Percentiles rank a stretch among this genome's conserved stretches.
phyloP scores from a whole-genome alignment of 2,113 vertebrate species.

The Microcebus jonahi region DNA sequence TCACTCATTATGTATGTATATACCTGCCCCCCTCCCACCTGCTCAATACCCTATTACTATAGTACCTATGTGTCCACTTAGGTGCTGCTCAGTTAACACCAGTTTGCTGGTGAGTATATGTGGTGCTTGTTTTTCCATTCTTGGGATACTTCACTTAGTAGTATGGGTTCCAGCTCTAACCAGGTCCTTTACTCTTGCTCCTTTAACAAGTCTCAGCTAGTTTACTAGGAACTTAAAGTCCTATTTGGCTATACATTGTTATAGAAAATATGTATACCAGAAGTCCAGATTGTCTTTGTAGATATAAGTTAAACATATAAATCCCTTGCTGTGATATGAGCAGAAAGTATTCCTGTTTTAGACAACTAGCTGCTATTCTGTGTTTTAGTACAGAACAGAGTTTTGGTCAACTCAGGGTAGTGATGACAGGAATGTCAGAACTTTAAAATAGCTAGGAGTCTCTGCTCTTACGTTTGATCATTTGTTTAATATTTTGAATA shows the following conservation, averaged over 20 bases:
- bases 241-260: not conserved
- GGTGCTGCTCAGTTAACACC: too few species aligned
- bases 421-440: not conserved
- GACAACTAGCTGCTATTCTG: not conserved
- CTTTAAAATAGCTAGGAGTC: not conserved
- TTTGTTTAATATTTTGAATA: slow-evolving; percentile 42
- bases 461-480: not conserved
- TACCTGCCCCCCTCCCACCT: too few species aligned
- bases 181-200: not conserved
- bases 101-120: too few species aligned
- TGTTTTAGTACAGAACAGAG: not conserved
- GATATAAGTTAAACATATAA: not conserved
- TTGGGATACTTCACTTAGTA: too few species aligned
- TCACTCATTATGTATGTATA: too few species aligned
- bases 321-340: not conserved
- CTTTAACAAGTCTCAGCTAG: slow-evolving; percentile 36
- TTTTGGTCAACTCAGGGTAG: not conserved
- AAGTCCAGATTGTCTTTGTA: slow-evolving; percentile 19
- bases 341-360: not conserved
- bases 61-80: too few species aligned
- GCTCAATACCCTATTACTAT: too few species aligned
- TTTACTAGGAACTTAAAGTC: slow-evolving; percentile 6
- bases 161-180: too few species aligned
- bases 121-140: too few species aligned
- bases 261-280: slow-evolving; percentile 38